Evolutionary conservation across 2,797 vertebrate species (phyloP).

Genomic region (Parambassis ranga): DNA sequence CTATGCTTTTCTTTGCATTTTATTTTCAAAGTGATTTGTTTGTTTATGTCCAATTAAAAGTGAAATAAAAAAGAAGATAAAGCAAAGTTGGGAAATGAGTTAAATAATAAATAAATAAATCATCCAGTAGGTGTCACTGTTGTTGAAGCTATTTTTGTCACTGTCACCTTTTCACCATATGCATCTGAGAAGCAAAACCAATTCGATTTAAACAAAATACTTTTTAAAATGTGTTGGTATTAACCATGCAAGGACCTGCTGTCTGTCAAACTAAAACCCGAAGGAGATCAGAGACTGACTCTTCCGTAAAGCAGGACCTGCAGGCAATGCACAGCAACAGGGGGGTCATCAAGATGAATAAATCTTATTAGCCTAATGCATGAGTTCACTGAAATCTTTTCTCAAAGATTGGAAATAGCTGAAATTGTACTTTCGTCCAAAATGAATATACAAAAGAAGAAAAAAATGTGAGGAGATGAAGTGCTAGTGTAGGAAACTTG

Average conservation of each 20-base stretch:
- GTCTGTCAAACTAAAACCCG: no score
- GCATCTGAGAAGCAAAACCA: no score
- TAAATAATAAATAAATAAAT: no score
- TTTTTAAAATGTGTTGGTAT: no score
- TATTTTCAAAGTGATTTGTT: conserved; percentile 57
- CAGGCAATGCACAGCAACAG: not conserved
- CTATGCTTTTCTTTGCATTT: conserved; percentile 52
- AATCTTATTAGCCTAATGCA: conserved; percentile 6
- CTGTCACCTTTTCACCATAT: not conserved
- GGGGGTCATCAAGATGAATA: not conserved
- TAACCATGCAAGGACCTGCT: no score
- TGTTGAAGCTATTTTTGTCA: conserved; percentile 2
- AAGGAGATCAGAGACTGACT: no score
- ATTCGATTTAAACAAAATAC: no score
- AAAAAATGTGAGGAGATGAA: no score
- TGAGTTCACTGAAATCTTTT: not conserved
- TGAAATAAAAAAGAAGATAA: conserved; percentile 38
- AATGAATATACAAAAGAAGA: no score
- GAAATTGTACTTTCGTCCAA: no score
- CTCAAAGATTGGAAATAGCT: no score
- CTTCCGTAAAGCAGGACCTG: not conserved
- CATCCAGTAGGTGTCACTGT: conserved; percentile 57
- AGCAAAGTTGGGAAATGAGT: not conserved
- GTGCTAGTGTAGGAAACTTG: no score
- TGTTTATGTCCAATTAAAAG: conserved; percentile 42